Conservation (phyloP, 2,888 invertebrate species). For the Phortica magna region DNA sequence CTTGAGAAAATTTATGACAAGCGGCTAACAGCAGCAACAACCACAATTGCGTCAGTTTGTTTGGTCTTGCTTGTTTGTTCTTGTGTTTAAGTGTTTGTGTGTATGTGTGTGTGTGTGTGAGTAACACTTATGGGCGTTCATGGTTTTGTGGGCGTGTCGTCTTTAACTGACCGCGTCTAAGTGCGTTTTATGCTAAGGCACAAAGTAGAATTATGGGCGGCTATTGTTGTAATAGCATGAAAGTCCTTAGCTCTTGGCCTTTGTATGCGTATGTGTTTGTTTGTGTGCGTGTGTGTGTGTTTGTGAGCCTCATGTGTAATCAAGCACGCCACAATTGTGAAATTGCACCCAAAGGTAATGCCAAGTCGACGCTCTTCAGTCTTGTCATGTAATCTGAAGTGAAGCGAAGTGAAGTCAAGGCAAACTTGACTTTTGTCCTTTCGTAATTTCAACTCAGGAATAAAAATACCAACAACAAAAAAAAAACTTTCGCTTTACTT, state of each 20-base stretch:
- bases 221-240: conserved; percentile 26
- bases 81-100: background rate
- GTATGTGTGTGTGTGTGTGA: background rate
- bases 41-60: background rate
- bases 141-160: conserved; percentile 51
- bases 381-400: background rate
- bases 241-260: background rate
- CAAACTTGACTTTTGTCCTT: conserved; percentile 36
- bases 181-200: conserved; percentile 57
- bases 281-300: conserved; percentile 41
- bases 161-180: conserved; percentile 63
- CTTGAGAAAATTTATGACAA: conserved; percentile 69
- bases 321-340: conserved; percentile 67
- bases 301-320: conserved; percentile 59
- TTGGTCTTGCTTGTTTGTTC: too few relatives aligned
- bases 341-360: conserved; percentile 71
- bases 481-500: background rate
- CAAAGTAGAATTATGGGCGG: conserved; percentile 6
- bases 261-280: conserved; percentile 37
- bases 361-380: background rate
- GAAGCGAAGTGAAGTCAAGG: conserved; percentile 9
- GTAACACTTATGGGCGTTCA: conserved; percentile 3
- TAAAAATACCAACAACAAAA: background rate
- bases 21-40: conserved; percentile 57
- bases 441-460: background rate